Conservation (phyloP, 2,113 vertebrate species). For the Sitta europaea region DNA sequence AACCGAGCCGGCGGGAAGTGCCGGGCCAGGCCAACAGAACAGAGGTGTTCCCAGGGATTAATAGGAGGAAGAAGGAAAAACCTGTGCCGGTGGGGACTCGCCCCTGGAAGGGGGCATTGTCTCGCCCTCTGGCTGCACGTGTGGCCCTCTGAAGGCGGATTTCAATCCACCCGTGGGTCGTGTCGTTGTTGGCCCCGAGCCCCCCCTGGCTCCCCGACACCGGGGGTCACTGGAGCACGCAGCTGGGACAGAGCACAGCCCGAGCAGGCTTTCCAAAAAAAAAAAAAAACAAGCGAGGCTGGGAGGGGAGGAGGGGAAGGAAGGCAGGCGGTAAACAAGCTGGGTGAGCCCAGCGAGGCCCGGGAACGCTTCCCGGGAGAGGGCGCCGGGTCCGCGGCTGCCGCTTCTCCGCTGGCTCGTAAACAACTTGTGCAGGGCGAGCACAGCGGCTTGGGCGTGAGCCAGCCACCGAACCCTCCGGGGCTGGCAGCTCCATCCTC, state of each 20-base stretch:
- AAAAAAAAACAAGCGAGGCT: neutral
- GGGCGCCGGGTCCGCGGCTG: conserved; percentile 37
- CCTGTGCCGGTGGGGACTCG: neutral
- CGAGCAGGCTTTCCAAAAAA: neutral
- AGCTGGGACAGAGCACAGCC: neutral
- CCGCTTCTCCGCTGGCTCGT: neutral
- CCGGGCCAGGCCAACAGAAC: neutral
- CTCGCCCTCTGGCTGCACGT: neutral
- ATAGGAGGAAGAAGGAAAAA: conserved; percentile 10
- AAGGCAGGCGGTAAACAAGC: conserved; percentile 36
- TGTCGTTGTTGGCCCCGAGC: neutral
- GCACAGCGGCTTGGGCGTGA: neutral
- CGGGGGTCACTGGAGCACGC: neutral
- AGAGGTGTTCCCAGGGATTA: conserved; percentile 24
- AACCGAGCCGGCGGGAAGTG: neutral
- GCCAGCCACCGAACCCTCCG: neutral
- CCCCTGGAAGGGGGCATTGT: neutral
- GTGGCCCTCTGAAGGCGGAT: neutral
- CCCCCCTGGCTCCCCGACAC: neutral
- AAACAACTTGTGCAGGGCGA: conserved; percentile 10
- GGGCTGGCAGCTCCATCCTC: neutral
- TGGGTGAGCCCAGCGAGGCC: neutral
- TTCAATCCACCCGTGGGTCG: neutral
- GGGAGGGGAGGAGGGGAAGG: neutral
- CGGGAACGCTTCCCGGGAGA: conserved; percentile 39